Evolutionary conservation across 2,888 invertebrate genomes (phyloP), one percentile per base, ranked within the genome.

Genomic region (Sinelater perroti): DNA sequence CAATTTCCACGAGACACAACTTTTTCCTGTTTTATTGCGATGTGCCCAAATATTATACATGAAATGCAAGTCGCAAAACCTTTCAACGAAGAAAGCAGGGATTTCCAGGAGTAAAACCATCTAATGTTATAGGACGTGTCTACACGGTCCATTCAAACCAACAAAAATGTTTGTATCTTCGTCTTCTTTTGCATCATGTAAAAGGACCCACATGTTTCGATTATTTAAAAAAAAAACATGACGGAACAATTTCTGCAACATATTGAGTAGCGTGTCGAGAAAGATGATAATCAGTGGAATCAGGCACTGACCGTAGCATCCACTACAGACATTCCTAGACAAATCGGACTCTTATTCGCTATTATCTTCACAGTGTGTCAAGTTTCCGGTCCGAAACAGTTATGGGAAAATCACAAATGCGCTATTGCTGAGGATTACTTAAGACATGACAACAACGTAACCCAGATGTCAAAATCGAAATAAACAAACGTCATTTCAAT

Each of bases 1-100:
- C n/a, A n/a, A n/a, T n/a, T n/a, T n/a, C n/a, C n/a, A n/a, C n/a
- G n/a, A n/a, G n/a, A n/a, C n/a, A n/a, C n/a, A n/a, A n/a, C n/a
- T n/a, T n/a, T n/a, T n/a, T n/a, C n/a, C 58, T 73, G 63, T 61
- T 73, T 13, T 74, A 74, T 62, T 65, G 66, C 10, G 72, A 75
- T 59, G 66, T 75, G 61, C 70, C 73, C 58, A 45, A 49, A 30
- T 72, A 71, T 68, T 73, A 57, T 45, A 74, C 70, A 44, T 72
- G 68, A 70, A 72, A 72, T 67, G 49, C 56, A 62, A 70, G 44
- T 65, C 72, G 10, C 72, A 68, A 45, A 65, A 60, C n/a, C n/a
- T n/a, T n/a, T n/a, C n/a, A n/a, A n/a, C n/a, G n/a, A n/a, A n/a
- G n/a, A n/a, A n/a, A n/a, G n/a, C n/a, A n/a, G 64, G 69, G 70